Conservation (phyloP, 2,113 vertebrate species). For the Seriola quinqueradiata region DNA sequence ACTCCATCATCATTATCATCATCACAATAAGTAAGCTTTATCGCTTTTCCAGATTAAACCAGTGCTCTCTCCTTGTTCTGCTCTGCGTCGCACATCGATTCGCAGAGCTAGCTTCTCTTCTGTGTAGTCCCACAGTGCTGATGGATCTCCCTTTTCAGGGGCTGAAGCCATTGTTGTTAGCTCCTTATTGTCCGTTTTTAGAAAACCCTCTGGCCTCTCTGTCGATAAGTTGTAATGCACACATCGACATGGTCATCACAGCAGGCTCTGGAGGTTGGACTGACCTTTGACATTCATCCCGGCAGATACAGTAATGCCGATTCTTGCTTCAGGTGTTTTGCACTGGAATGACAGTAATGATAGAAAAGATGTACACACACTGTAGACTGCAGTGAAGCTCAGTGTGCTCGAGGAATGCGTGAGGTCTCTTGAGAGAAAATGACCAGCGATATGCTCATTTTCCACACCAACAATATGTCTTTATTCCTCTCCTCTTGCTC, state of each 20-base stretch:
- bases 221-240: slow-evolving; percentile 37
- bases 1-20: slow-evolving; percentile 41
- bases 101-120: slow-evolving; percentile 5
- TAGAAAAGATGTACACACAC: not conserved
- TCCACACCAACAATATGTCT: slow-evolving; percentile 7
- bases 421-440: slow-evolving; percentile 30
- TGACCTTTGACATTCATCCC: slow-evolving; percentile 51
- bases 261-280: slow-evolving; percentile 19
- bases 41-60: slow-evolving; percentile 9
- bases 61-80: not conserved
- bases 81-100: slow-evolving; percentile 29
- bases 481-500: slow-evolving; percentile 9
- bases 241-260: slow-evolving; percentile 9
- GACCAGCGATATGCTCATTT: not conserved
- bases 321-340: slow-evolving; percentile 47
- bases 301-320: slow-evolving; percentile 33
- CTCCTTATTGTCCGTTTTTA: slow-evolving; percentile 13
- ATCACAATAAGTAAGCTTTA: slow-evolving; percentile 12
- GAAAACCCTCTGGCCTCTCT: slow-evolving; percentile 22
- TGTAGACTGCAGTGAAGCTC: not conserved
- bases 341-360: slow-evolving; percentile 20
- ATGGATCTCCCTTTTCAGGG: slow-evolving; percentile 19
- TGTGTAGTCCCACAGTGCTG: not conserved
- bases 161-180: slow-evolving; percentile 4
- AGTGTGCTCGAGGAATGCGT: slow-evolving; percentile 1